Base-by-base conservation (phyloP, 1,140 invertebrate species). In the Brachionus sp. region DNA sequence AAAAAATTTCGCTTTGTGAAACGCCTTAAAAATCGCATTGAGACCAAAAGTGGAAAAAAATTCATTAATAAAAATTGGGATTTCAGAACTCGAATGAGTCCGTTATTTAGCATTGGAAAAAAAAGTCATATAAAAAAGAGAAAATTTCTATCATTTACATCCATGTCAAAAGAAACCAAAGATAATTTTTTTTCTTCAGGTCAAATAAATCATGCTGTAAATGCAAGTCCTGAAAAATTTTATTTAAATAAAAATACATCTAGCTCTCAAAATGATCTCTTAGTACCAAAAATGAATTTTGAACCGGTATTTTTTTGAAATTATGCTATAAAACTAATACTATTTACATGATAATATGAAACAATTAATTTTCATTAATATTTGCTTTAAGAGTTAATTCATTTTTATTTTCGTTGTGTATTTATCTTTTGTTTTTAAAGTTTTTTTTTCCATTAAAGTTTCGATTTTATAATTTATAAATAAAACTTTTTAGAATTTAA, bases 1-100 rank as follows among this genome's bases (percentile, higher is more conserved):
- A 80, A 80, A 57, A 57, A 80, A 80, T 19, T 62, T 9, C 23
- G 77, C 4, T 80, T 80, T 80, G 77, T 80, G 0, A 80, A 80
- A 16, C 44, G 77, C 6, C 39, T 80, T 25, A 80, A 80, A 33
- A 80, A 29, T 44, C 50, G 77, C 2, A 80, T 80, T 29, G 77
- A 80, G 16, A 57, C 70, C 16, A 75, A 75, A 75, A 44, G 33
- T 9, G 70, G 70, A 16, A 44, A 44, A 44, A 75, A 75, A 25
- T 25, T 75, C 5, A 23, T 19, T 16, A 16, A 75, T 3, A 75
- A 75, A 19, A 39, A 46, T 16, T 23, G 42, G 25, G 23, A 25
- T 75, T 44, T 33, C 19, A 25, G 7, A 75, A 44, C 23, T 0
- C 7, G 70, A 3, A 23, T 23, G n/a, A 46, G 37, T 46, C 70